Evolutionary conservation across 2,113 vertebrate genomes (phyloP).

Genomic region (Clarias gariepinus): DNA sequence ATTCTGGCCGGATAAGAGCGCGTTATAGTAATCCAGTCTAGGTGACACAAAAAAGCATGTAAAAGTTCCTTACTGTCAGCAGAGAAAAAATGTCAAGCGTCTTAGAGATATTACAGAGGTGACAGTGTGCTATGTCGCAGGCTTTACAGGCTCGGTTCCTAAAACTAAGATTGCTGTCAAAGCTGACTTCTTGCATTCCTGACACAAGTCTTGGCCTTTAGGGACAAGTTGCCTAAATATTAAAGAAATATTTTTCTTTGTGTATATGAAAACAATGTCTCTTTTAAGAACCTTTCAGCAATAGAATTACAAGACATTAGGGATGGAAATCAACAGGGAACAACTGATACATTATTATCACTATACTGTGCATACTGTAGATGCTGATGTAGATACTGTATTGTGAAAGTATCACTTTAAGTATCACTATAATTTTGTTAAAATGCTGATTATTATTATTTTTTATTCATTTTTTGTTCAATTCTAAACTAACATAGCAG

Average conservation of each 20-base stretch:
- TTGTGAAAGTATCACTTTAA: too few species aligned
- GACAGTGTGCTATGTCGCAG: slow-evolving; percentile 20
- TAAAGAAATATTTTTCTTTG: background rate
- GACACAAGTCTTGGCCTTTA: background rate
- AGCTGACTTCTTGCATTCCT: background rate
- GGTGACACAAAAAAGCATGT: slow-evolving; percentile 26
- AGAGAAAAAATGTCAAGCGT: slow-evolving; percentile 14
- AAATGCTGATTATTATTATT: too few species aligned
- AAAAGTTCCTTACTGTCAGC: slow-evolving; percentile 25
- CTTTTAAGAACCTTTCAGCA: background rate
- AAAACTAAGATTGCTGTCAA: slow-evolving; percentile 19
- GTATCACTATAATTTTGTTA: too few species aligned
- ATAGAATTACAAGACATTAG: background rate
- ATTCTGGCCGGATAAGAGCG: slow-evolving; percentile 7
- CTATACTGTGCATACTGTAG: too few species aligned
- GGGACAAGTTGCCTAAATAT: background rate
- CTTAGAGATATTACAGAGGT: slow-evolving; percentile 25
- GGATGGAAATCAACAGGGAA: too few species aligned
- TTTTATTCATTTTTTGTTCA: too few species aligned
- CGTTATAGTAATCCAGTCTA: slow-evolving; percentile 17
- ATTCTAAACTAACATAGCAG: too few species aligned
- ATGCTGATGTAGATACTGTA: too few species aligned
- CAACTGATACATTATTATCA: too few species aligned
- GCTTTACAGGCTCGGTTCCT: slow-evolving; percentile 14
- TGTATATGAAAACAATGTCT: background rate